These are phyloP conservation scores for Chrysina gloriosa DNA, from an alignment of 2,888 invertebrate genomes.

Conservation along the genomic window DNA sequence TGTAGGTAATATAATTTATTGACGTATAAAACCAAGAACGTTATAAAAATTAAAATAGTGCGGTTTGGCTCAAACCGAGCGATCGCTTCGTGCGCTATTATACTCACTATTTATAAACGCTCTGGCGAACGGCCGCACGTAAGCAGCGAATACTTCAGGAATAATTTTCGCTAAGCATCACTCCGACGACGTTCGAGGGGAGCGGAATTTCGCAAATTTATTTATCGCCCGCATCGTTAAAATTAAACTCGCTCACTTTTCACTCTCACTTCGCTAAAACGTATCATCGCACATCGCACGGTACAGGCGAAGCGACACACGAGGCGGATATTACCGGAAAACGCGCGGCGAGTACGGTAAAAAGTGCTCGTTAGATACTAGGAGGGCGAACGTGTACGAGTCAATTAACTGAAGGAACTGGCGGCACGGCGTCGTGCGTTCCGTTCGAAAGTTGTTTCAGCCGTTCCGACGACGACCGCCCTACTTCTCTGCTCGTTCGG, in stretches of 20 bases:
- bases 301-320: not conserved
- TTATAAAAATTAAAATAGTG: slow-evolving; percentile 20
- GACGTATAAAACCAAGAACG: not conserved
- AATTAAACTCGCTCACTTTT: not conserved
- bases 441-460: slow-evolving; percentile 35
- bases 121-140: not conserved
- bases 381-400: slow-evolving; percentile 9
- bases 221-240: not conserved
- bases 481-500: slow-evolving; percentile 46
- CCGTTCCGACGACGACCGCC: slow-evolving; percentile 39
- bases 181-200: not conserved
- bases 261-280: not conserved
- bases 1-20: not conserved
- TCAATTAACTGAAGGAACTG: slow-evolving; percentile 30
- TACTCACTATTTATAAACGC: slow-evolving; percentile 18
- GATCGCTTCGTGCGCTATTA: not conserved
- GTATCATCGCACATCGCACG: not conserved
- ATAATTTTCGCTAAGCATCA: not conserved
- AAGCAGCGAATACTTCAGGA: not conserved
- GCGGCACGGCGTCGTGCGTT: slow-evolving; percentile 1
- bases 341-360: not conserved
- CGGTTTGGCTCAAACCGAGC: not conserved
- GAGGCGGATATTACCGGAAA: not conserved
- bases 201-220: not conserved
- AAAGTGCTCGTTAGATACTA: too few species aligned